Base-by-base conservation (phyloP, 2,888 invertebrate genomes). In the Macropis europaea region DNA sequence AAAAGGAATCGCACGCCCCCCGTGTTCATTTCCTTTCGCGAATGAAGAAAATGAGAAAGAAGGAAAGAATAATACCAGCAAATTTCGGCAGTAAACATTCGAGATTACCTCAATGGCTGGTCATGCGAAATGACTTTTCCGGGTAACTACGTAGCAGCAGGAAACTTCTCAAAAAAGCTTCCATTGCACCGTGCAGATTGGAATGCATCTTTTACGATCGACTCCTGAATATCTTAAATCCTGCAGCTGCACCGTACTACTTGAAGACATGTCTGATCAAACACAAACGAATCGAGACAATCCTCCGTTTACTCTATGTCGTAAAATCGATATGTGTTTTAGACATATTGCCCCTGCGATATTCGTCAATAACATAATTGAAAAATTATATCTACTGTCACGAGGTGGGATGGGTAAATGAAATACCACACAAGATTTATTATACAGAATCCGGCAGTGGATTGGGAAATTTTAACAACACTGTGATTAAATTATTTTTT, bases 141-240 rank as follows among this genome's bases (percentile, higher is more conserved):
- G 56, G 48, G 38, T 76, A 54, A 64, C 52, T 45, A 53, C 54
- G 45, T 30, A 30, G 50, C 24, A 19, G 57, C 24, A 19, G 57
- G 62, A 19, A 76, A 72, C 77, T 67, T 72, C 62, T 54, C 52
- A 61, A 67, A 73, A 69, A 59, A 40, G 36, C 48, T 74, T 54
- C 79, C 57, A 79, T 73, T 73, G 76, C 63, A 53, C 62, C 60
- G 60, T 64, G 60, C 57, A 83, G 76, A 83, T 84, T 83, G 81
- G 66, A 74, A 76, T 80, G 78, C 76, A 82, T 80, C 69, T 84
- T 83, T 82, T 76, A 83, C 77, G 78, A 84, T 82, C 72, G 68
- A 47, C 70, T 57, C 77, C 77, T 83, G 81, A 83, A 83, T 84
- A 82, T 82, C 78, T 81, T 64, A 82, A 67, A 43, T 63, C 56